Conservation (phyloP, 2,888 invertebrate genomes). For the Mythimna impura region DNA sequence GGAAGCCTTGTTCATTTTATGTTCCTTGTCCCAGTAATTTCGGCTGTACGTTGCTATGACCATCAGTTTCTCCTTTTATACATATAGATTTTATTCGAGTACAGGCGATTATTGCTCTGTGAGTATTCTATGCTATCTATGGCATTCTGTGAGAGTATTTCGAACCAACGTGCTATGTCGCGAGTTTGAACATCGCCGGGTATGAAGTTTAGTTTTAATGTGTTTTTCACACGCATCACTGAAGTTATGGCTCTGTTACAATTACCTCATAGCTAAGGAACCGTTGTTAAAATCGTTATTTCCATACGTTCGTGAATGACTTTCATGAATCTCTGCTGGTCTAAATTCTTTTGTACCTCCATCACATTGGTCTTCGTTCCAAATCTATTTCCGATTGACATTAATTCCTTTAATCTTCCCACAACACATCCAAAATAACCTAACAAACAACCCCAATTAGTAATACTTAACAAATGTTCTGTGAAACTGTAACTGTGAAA, state of each 20-base stretch:
- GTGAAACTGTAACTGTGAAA: slow-evolving; percentile 51
- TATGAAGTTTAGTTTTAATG: slow-evolving; percentile 26
- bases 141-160: slow-evolving; percentile 14
- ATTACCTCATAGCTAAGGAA: slow-evolving; percentile 29
- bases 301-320: background rate
- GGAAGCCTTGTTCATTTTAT: no score
- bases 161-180: slow-evolving; percentile 47
- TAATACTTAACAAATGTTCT: slow-evolving; percentile 49
- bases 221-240: slow-evolving; percentile 24
- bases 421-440: background rate
- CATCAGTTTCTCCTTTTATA: no score
- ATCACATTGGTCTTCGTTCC: background rate
- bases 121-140: slow-evolving; percentile 12
- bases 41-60: no score
- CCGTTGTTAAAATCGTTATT: background rate
- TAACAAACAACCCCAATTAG: slow-evolving; percentile 16
- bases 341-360: background rate
- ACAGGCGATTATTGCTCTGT: slow-evolving; percentile 31
- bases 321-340: background rate
- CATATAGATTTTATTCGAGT: slow-evolving; percentile 16
- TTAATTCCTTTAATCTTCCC: slow-evolving; percentile 1
- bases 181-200: slow-evolving; percentile 44
- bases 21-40: no score
- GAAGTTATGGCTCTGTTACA: slow-evolving; percentile 17
- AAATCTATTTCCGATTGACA: background rate